Base-by-base conservation (phyloP, 2,888 invertebrate species). In the Fabriciana adippe region DNA sequence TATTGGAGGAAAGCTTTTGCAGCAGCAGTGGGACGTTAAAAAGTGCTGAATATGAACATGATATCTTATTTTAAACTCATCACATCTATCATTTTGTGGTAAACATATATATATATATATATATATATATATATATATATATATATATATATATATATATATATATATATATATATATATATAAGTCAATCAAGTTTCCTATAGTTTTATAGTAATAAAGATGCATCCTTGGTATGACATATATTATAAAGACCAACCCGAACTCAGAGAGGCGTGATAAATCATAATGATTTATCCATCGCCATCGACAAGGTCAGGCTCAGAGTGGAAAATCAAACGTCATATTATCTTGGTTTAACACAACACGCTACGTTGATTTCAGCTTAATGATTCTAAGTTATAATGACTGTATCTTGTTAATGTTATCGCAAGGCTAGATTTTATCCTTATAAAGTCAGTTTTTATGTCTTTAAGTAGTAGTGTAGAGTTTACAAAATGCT, bases 231-330 rank as follows among this genome's bases (percentile, higher is more conserved):
- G 35, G 11, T 61, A 61, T 35, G 31, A 35, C 14, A 61, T 59
- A 61, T 60, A 31, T 59, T 61, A 51, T 61, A 35, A 51, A 61
- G 16, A 51, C 31, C 31, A 51, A 61, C 45, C 54, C 41, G 54
- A 62, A 53, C 41, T 62, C 47, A 35, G 48, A 60, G 55, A 51
- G 51, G 26, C 57, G 64, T 53, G 35, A 55, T 66, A 35, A 60
- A 60, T 60, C 59, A 66, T 48, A 55, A 48, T 60, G 48, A 57
- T 66, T 48, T 48, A 67, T 62, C 55, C 63, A 53, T 56, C 45
- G 62, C 50, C 31, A 55, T 62, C 51, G 50, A 63, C 56, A 67
- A 67, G 63, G 63, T 57, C 63, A 45, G 26, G 35, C 48, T 61
- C 6, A 2, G 26, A 54, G 50, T 67, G 56, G 51, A 63, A 63